phyloP scores from a whole-genome alignment of 2,888 invertebrate species.

The Eristalis arbustorum region DNA sequence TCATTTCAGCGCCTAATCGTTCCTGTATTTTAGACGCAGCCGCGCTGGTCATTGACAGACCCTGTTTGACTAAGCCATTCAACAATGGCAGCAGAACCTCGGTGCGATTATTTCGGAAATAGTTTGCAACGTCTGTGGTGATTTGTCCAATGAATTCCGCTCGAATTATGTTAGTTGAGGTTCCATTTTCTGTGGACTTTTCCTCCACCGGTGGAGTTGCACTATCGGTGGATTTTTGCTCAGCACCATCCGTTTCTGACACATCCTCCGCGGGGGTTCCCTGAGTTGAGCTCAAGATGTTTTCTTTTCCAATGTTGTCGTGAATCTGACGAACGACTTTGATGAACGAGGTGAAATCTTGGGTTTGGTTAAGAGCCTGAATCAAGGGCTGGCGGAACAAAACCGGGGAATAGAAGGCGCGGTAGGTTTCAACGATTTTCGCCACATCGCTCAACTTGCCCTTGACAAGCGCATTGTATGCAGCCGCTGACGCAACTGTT shows the following conservation, averaged over 20 bases:
- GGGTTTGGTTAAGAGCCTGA: constrained; percentile 82
- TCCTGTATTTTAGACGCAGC: constrained; percentile 85
- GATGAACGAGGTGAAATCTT: constrained; percentile 84
- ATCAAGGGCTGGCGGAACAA: constrained; percentile 83
- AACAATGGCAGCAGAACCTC: constrained; percentile 82
- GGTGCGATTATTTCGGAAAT: constrained; percentile 79
- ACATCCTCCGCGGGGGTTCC: constrained; percentile 77
- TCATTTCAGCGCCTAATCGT: constrained; percentile 85
- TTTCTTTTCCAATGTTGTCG: constrained; percentile 77
- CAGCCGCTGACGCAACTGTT: constrained; percentile 83
- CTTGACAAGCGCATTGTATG: constrained; percentile 82
- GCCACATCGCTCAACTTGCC: constrained; percentile 85
- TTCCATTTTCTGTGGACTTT: constrained; percentile 74
- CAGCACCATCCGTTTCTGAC: constrained; percentile 74
- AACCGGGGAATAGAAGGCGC: constrained; percentile 83
- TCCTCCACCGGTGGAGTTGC: constrained; percentile 72
- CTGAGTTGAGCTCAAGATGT: constrained; percentile 76
- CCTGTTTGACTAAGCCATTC: constrained; percentile 83
- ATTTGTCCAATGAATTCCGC: constrained; percentile 82
- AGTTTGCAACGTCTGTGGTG: constrained; percentile 81
- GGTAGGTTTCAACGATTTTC: constrained; percentile 83
- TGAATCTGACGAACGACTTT: constrained; percentile 82
- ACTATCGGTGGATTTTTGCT: constrained; percentile 72
- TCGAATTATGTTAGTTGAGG: constrained; percentile 69
- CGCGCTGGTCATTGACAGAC: constrained; percentile 84